Percentiles rank a stretch among this genome's conserved stretches.
Evolutionary conservation across 2,888 invertebrate species (phyloP).

Genomic region (Stomorhina lunata): DNA sequence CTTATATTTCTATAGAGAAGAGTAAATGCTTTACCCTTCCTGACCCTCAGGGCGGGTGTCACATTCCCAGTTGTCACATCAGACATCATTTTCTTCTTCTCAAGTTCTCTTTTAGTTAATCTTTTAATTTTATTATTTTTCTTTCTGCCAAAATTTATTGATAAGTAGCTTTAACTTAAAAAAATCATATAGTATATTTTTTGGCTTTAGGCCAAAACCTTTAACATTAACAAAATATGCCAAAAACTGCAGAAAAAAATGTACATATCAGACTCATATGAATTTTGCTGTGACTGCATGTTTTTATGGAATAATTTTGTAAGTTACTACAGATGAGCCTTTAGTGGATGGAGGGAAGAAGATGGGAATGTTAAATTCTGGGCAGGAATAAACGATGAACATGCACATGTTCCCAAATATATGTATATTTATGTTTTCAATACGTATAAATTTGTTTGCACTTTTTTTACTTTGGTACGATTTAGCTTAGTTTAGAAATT

Average conservation of each 20-base stretch:
- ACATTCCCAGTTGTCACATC: neutral
- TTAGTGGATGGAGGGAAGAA: neutral
- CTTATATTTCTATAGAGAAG: no score
- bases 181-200: constrained; percentile 18
- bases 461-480: neutral
- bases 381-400: neutral
- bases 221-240: constrained; percentile 36
- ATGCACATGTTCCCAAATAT: neutral
- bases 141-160: constrained; percentile 39
- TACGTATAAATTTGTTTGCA: neutral
- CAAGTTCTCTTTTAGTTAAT: neutral
- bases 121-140: constrained; percentile 5
- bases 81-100: neutral
- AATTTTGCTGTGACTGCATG: constrained; percentile 52
- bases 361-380: no score
- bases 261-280: constrained; percentile 3
- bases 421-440: neutral
- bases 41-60: no score
- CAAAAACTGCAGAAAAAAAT: neutral
- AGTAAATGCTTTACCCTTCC: no score
- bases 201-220: constrained; percentile 55
- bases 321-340: constrained; percentile 43
- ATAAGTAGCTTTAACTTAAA: constrained; percentile 43
- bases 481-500: constrained; percentile 12
- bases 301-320: constrained; percentile 47